phyloP scores from a whole-genome alignment of 37 sponge, comb jelly and placozoan genomes.

The Beroe forskalii region DNA sequence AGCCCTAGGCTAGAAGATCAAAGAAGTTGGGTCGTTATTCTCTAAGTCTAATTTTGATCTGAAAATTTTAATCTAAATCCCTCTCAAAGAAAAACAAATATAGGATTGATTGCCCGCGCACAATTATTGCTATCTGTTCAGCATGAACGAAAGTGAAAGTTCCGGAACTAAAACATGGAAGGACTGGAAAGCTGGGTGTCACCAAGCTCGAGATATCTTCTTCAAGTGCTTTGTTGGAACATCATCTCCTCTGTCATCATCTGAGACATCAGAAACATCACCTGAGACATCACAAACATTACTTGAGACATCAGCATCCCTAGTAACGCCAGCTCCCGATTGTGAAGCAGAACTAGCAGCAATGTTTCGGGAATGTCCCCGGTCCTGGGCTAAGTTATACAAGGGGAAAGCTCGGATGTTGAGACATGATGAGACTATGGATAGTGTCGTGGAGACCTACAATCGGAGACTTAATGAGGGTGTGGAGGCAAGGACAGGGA shows the following conservation, averaged over 20 bases:
- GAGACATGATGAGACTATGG: constrained; percentile 25
- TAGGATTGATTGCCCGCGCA: too few species aligned
- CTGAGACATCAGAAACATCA: neutral
- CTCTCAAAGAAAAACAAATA: too few species aligned
- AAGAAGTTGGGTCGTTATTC: too few species aligned
- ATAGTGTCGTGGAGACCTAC: neutral
- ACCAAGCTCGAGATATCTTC: neutral
- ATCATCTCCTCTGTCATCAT: neutral
- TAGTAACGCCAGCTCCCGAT: neutral
- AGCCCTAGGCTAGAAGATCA: too few species aligned
- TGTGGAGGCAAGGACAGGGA: too few species aligned
- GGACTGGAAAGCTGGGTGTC: neutral
- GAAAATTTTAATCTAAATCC: too few species aligned
- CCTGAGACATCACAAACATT: neutral
- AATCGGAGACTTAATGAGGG: neutral
- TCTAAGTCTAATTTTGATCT: too few species aligned
- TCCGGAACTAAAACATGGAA: neutral
- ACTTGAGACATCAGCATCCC: neutral
- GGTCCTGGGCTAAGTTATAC: constrained; percentile 27
- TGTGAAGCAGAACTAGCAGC: neutral
- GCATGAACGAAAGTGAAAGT: neutral
- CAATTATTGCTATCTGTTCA: too few species aligned
- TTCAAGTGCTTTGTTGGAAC: neutral
- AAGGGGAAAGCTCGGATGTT: neutral
- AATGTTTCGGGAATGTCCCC: constrained; percentile 28